Evolutionary conservation across 2,888 invertebrate species (phyloP).

Genomic region (Lingula anatina): DNA sequence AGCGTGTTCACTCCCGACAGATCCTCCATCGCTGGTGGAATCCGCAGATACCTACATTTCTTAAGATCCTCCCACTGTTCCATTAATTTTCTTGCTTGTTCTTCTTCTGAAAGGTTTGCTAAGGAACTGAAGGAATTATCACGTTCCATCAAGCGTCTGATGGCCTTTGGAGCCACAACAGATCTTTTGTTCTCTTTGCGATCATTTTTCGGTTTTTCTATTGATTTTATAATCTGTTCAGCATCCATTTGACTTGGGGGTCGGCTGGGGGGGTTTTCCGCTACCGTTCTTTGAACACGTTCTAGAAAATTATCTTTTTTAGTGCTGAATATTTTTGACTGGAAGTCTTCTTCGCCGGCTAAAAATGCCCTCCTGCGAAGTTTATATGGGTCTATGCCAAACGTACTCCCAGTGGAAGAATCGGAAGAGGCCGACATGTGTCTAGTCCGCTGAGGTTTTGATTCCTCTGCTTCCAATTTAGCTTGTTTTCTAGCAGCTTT

Average conservation of each 20-base stretch:
- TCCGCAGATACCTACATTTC: slow-evolving; percentile 36
- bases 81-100: slow-evolving; percentile 20
- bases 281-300: slow-evolving; percentile 11
- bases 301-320: slow-evolving; percentile 19
- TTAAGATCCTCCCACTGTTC: slow-evolving; percentile 38
- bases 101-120: slow-evolving; percentile 24
- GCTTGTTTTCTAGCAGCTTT: too few species aligned
- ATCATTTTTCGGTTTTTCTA: background rate
- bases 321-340: background rate
- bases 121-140: slow-evolving; percentile 16
- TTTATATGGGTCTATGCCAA: too few species aligned
- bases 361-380: too few species aligned
- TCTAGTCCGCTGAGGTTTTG: too few species aligned
- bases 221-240: background rate
- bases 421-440: too few species aligned
- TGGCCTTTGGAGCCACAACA: slow-evolving; percentile 8
- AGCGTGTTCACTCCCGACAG: slow-evolving; percentile 38
- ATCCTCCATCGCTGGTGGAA: slow-evolving; percentile 33
- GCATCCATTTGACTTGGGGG: background rate
- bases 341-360: background rate
- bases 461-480: too few species aligned
- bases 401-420: too few species aligned
- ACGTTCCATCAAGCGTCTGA: slow-evolving; percentile 4
- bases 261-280: background rate
- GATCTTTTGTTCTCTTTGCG: background rate